Percentiles rank a stretch among this genome's conserved stretches.
Evolutionary conservation across 2,113 vertebrate species (phyloP).

Genomic region (Serilophus lunatus): DNA sequence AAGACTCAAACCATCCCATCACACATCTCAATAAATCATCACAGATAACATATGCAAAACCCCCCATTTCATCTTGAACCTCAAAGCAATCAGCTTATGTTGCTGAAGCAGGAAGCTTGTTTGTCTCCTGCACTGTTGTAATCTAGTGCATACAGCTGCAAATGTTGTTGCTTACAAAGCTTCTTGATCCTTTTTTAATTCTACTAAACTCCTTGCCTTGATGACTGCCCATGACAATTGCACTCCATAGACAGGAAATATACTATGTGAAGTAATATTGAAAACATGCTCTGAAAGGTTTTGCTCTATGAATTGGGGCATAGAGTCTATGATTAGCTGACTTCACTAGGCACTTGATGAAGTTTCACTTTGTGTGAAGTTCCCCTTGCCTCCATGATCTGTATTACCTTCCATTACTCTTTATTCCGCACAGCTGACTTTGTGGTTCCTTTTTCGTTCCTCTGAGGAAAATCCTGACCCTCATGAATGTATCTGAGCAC

Average conservation of each 20-base stretch:
- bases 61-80: not conserved
- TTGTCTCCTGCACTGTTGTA: conserved; percentile 40
- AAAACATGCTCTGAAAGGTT: not conserved
- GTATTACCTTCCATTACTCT: not conserved
- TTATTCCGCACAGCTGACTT: not conserved
- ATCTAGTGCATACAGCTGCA: conserved; percentile 13
- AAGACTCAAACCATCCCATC: not conserved
- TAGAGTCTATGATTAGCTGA: not conserved
- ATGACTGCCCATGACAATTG: conserved; percentile 10
- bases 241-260: conserved; percentile 10
- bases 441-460: not conserved
- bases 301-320: not conserved
- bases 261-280: not conserved
- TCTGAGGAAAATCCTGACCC: not conserved
- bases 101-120: conserved; percentile 13
- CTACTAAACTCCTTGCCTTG: conserved; percentile 39
- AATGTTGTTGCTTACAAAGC: conserved; percentile 42
- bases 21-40: not conserved
- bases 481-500: not conserved
- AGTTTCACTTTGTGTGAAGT: not conserved
- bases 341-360: not conserved
- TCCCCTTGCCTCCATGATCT: not conserved
- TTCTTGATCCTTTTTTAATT: conserved; percentile 50
- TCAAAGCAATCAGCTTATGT: conserved; percentile 30
- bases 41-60: not conserved